These are phyloP conservation scores for Sebastes variabilis DNA, from an alignment of 2,797 vertebrate species.

Conservation along the genomic window DNA sequence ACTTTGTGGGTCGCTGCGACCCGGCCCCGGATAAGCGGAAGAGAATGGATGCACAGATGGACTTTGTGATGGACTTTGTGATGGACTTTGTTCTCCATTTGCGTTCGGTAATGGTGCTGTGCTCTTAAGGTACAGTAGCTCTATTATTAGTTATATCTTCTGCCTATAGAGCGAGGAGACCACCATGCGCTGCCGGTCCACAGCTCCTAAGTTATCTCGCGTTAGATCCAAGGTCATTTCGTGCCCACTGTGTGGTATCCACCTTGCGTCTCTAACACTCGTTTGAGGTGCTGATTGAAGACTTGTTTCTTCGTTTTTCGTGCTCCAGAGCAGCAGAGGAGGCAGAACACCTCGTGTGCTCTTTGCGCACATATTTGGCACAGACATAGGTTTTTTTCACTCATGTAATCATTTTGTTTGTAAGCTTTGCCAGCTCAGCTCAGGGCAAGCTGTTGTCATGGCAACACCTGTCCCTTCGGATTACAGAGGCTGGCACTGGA, in stretches of 20 bases:
- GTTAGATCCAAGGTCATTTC: conserved; percentile 33
- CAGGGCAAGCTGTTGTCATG: conserved; percentile 71
- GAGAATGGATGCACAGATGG: not conserved
- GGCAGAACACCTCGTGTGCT: conserved; percentile 5
- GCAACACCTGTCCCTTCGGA: conserved; percentile 70
- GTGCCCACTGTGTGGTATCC: not conserved
- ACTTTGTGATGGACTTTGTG: not conserved
- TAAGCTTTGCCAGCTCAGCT: conserved; percentile 63
- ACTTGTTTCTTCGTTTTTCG: not conserved
- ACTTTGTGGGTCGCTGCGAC: not conserved
- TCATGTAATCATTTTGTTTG: conserved; percentile 70
- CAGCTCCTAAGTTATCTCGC: conserved; percentile 9
- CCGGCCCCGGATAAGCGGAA: not conserved
- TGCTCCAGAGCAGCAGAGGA: conserved; percentile 19
- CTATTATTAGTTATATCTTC: conserved; percentile 34
- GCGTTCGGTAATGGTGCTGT: not conserved
- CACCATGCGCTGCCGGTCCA: not conserved
- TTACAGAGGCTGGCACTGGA: conserved; percentile 56
- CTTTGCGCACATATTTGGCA: conserved; percentile 47
- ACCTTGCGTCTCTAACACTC: not conserved
- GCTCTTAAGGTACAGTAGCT: not conserved
- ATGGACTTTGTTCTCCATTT: not conserved
- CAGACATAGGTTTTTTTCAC: conserved; percentile 15
- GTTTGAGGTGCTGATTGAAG: not conserved
- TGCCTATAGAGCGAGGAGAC: conserved; percentile 6